A percentile compares a stretch with the other conserved stretches of the same genome.
phyloP scores from a whole-genome alignment of 1,140 invertebrate genomes.

The Procambarus virginalis region DNA sequence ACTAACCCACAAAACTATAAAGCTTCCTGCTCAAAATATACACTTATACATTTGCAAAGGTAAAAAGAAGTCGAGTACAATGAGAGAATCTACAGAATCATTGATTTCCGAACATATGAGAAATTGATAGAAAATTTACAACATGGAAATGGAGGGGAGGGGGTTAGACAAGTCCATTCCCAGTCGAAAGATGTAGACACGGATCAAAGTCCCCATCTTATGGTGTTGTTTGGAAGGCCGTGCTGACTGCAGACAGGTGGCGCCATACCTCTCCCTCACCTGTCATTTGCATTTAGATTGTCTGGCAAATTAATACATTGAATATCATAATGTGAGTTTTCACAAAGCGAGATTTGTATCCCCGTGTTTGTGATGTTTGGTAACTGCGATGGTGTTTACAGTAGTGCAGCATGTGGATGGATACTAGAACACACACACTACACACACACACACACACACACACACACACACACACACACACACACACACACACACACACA shows the following conservation, averaged over 20 bases:
- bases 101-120: slow-evolving; percentile 28
- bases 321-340: slow-evolving; percentile 48
- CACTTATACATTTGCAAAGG: neutral
- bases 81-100: neutral
- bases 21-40: too few relatives aligned
- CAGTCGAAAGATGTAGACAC: too few relatives aligned
- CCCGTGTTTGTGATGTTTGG: neutral
- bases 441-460: neutral
- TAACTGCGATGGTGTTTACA: neutral
- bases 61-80: neutral
- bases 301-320: slow-evolving; percentile 59
- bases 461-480: neutral
- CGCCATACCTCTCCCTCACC: neutral
- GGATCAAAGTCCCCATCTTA: too few relatives aligned
- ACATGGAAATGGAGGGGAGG: too few relatives aligned
- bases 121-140: too few relatives aligned
- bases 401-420: neutral
- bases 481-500: neutral
- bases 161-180: too few relatives aligned
- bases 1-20: too few relatives aligned
- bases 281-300: slow-evolving; percentile 56
- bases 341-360: neutral
- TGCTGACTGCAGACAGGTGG: too few relatives aligned
- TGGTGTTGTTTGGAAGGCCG: too few relatives aligned
- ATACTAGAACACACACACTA: neutral